phyloP scores from a whole-genome alignment of 92 coral and sea anemone genomes.

The Parazoanthus darwini region DNA sequence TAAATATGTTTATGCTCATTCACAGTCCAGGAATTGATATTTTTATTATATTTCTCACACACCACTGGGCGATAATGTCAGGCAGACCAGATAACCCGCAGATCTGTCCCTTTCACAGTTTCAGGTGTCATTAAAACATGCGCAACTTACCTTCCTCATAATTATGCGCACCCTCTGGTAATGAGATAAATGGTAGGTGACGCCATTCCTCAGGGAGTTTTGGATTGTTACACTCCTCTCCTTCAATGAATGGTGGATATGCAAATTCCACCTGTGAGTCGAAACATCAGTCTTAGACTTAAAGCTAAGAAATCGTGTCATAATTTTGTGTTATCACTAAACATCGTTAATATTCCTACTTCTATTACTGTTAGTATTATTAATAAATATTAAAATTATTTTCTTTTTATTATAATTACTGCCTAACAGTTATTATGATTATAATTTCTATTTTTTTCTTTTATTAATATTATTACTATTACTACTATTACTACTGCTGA shows the following conservation, averaged over 20 bases:
- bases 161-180: constrained; percentile 92
- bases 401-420: too few relatives aligned
- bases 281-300: not conserved
- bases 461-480: too few relatives aligned
- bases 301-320: too few relatives aligned
- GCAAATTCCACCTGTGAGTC: constrained; percentile 70
- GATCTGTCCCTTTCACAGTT: not conserved
- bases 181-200: constrained; percentile 75
- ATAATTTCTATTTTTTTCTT: too few relatives aligned
- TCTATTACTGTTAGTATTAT: not conserved
- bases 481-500: too few relatives aligned
- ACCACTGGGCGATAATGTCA: not conserved
- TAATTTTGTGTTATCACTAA: too few relatives aligned
- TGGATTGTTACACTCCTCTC: constrained; percentile 54
- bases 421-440: too few relatives aligned
- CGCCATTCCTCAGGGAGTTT: constrained; percentile 77
- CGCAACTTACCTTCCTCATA: constrained; percentile 71
- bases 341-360: not conserved
- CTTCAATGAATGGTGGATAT: constrained; percentile 69
- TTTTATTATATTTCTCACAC: too few relatives aligned
- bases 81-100: not conserved
- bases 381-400: too few relatives aligned
- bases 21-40: too few relatives aligned
- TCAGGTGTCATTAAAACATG: not conserved
- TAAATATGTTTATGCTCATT: too few relatives aligned